Evolutionary conservation across 2,888 invertebrate species (phyloP), one percentile per base, ranked within the genome.

Genomic region (Brachycybe producta): DNA sequence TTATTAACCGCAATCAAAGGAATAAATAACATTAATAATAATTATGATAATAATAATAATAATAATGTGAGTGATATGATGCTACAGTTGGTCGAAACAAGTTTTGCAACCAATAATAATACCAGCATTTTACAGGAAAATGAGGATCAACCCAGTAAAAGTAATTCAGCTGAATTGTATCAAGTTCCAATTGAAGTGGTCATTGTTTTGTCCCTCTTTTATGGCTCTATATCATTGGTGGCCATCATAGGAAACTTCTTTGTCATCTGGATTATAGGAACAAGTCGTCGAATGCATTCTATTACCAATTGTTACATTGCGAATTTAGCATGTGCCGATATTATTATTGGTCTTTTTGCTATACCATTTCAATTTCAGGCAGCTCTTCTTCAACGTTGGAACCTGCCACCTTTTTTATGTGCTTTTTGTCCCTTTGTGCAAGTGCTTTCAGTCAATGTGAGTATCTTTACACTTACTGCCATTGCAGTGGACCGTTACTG

Each of bases 281-380:
- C 82, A 13, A 82, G 65, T 54, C 80, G 49, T 23, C 70, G 77
- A 28, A 84, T 85, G 84, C 78, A 83, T 60, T 84, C 81, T 54
- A 83, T 68, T 8, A 87, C 86, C 39, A 86, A 86, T 67, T 81
- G 82, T 67, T 86, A 84, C 67, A 85, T 87, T 42, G 82, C 84
- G 15, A 70, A 70, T 57, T 71, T 88, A 64, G 86, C 87, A 2
- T 70, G 84, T 56, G 85, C 86, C 21, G 87, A 88, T 65, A 83
- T 87, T 61, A 79, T 84, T 56, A 85, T 87, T 62, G 86, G 84
- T 52, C 71, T 86, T 58, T 85, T 87, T 64, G 80, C 82, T 55
- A 83, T 86, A 64, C 87, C 87, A 57, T 87, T 88, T 71, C 75
- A 86, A 79, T 87, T 87, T 64, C 86, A 87, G 74, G 86, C 87